Evolutionary conservation across 2,113 vertebrate genomes (phyloP).

Genomic region (Scophthalmus maximus): DNA sequence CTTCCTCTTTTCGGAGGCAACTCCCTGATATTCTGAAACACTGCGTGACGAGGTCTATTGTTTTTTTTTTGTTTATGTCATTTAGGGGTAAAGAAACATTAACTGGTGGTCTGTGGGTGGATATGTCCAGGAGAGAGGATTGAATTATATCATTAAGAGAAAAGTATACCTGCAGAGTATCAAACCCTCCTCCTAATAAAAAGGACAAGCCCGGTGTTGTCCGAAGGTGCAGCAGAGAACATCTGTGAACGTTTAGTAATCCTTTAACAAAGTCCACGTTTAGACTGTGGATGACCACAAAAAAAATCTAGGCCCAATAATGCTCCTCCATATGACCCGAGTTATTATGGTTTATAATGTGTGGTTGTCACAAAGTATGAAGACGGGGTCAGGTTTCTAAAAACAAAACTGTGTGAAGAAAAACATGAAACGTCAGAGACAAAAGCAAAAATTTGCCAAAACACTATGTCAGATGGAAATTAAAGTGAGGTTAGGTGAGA

Average conservation of each 20-base stretch:
- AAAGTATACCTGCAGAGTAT: neutral
- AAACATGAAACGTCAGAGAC: no score
- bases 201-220: neutral
- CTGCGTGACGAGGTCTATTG: neutral
- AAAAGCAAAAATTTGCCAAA: no score
- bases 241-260: slow-evolving; percentile 31
- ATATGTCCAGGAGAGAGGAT: neutral
- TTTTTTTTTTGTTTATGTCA: neutral
- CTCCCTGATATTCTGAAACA: neutral
- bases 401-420: no score
- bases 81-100: neutral
- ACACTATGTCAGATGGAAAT: no score
- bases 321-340: no score
- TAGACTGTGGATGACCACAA: slow-evolving; percentile 1
- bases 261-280: slow-evolving; percentile 7
- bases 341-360: no score
- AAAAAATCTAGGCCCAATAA: no score
- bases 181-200: no score
- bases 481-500: no score
- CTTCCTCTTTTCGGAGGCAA: neutral
- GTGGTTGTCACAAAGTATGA: no score
- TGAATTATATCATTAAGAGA: neutral
- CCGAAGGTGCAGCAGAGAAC: slow-evolving; percentile 29
- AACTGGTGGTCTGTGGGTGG: neutral
- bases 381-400: no score